Conservation (phyloP, 1,140 invertebrate genomes). For the Cryptotermes secundus region DNA sequence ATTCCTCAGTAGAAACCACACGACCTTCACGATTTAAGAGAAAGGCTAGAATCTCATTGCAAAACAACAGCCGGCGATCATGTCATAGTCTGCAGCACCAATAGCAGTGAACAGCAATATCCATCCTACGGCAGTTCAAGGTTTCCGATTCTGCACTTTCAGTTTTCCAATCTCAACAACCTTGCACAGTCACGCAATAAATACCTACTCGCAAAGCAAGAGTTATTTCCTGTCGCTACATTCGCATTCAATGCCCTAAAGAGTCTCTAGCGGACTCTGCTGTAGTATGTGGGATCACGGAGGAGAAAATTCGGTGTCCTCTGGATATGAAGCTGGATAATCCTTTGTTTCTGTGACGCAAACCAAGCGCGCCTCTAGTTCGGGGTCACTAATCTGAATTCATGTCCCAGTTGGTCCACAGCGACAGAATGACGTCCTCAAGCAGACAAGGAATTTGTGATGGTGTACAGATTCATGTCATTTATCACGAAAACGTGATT, state of each 20-base stretch:
- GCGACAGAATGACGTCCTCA: too few relatives aligned
- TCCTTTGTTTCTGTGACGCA: neutral
- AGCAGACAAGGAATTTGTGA: too few relatives aligned
- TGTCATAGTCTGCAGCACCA: neutral
- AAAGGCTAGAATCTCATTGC: neutral
- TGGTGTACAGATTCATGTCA: too few relatives aligned
- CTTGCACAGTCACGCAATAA: neutral
- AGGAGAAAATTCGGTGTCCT: neutral
- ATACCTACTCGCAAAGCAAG: neutral
- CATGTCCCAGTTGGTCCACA: too few relatives aligned
- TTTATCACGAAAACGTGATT: too few relatives aligned
- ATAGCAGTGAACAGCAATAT: neutral
- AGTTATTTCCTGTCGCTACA: neutral
- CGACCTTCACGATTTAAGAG: neutral
- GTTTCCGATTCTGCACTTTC: neutral
- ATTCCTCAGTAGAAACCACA: neutral
- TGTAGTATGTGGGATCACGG: neutral
- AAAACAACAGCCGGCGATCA: neutral
- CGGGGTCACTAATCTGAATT: too few relatives aligned
- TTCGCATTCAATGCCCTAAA: neutral
- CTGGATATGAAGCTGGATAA: neutral
- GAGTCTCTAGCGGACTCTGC: neutral
- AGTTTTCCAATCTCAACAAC: neutral
- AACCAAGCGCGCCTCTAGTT: neutral
- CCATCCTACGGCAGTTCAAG: neutral